Evolutionary conservation across 2,888 invertebrate genomes (phyloP), one percentile per base, ranked within the genome.

Genomic region (Tetragonisca angustula): DNA sequence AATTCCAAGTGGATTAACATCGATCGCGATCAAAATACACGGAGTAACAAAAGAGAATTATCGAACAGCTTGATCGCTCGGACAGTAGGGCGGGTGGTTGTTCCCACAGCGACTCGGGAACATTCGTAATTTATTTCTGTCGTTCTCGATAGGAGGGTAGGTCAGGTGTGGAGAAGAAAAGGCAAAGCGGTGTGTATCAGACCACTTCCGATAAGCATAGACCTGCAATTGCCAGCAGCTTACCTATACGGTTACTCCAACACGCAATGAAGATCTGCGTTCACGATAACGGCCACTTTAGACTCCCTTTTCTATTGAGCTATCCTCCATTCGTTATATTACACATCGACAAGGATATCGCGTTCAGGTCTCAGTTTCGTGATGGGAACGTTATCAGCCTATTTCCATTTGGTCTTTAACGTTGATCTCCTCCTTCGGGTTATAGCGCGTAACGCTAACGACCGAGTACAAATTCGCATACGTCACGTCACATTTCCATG

Each of bases 221-320:
- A 32, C 76, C 73, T 64, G 72, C 81, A 81, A 83, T 88, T 79
- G 86, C 76, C 67, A 32, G 65, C 76, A 52, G 78, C 64, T 83
- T 81, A 75, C 72, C 78, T 83, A 76, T 87, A 79, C 70, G 67
- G 36, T 52, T 65, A 75, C 74, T 84, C 74, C 65, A 84, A 72
- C 89, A 89, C 88, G 89, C 89, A 86, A 89, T 70, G 78, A 67
- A 88, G 89, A 89, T 89, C 78, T 82, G 88, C 88, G 82, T 84
- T 84, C 62, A 3, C 69, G 88, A 89, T 89, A 89, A 19, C 32
- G n/a, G 32, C 81, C 79, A 76, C 88, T 84, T 89, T 88, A 88
- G 71, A 86, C 78, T 69, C 72, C 77, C 75, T 67, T 87, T 81
- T 68, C 70, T 82, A 84, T n/a, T 59, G 27, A 79, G 49, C 81